These are phyloP conservation scores for Dryobota labecula DNA, from an alignment of 2,888 invertebrate species.

Conservation along the genomic window DNA sequence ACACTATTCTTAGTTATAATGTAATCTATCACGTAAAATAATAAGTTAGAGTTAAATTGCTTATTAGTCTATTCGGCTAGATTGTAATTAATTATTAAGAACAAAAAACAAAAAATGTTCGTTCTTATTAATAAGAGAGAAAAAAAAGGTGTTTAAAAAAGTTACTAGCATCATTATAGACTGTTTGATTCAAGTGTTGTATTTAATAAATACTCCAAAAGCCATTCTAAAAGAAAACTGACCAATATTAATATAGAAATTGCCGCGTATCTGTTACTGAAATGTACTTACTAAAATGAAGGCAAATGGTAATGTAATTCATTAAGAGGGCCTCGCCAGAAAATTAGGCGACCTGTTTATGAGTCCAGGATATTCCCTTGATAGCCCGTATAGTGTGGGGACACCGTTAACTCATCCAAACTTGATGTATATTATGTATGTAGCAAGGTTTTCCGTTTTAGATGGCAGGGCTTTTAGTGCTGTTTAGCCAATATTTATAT, in stretches of 20 bases:
- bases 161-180: too few species aligned
- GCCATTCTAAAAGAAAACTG: neutral
- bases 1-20: too few species aligned
- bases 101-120: too few species aligned
- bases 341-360: conserved; percentile 63
- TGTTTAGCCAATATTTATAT: too few species aligned
- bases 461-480: neutral
- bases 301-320: conserved; percentile 68
- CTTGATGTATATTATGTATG: conserved; percentile 30
- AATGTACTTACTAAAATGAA: conserved; percentile 39
- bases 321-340: conserved; percentile 62
- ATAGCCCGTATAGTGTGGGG: conserved; percentile 35
- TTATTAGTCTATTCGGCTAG: too few species aligned
- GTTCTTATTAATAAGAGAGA: too few species aligned
- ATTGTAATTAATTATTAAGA: too few species aligned
- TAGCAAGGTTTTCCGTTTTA: conserved; percentile 6
- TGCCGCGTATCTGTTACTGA: conserved; percentile 17
- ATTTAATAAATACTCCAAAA: conserved; percentile 1
- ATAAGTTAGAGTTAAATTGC: too few species aligned
- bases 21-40: too few species aligned
- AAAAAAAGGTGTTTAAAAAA: too few species aligned
- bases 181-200: too few species aligned
- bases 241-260: neutral
- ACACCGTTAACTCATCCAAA: conserved; percentile 55
- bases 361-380: conserved; percentile 56